Evolutionary conservation across 2,888 invertebrate genomes (phyloP).

Genomic region (Polia nebulosa): DNA sequence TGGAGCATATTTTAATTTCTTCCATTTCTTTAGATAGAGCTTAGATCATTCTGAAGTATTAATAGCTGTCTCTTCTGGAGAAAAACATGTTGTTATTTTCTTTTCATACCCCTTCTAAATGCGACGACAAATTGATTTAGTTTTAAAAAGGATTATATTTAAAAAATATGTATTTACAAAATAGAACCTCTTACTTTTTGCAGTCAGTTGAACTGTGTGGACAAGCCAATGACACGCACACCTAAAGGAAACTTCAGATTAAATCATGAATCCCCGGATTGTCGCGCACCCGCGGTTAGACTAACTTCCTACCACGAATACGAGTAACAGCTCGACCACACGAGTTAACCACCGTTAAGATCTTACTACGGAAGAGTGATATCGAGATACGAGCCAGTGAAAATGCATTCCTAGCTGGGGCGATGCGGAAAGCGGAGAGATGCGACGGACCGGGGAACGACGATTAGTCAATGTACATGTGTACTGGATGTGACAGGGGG

Average conservation of each 20-base stretch:
- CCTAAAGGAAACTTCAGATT: constrained; percentile 7
- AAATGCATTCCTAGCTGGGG: constrained; percentile 81
- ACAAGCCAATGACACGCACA: not conserved
- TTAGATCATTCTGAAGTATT: too few species aligned
- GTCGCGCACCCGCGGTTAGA: constrained; percentile 40
- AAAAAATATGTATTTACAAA: too few species aligned
- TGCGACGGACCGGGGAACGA: constrained; percentile 51
- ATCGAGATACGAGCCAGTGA: constrained; percentile 83
- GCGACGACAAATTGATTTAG: too few species aligned
- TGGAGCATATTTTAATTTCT: too few species aligned
- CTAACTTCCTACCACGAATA: constrained; percentile 59
- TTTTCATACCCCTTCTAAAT: too few species aligned
- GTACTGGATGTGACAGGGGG: constrained; percentile 44
- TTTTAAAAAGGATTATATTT: too few species aligned
- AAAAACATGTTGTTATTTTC: too few species aligned
- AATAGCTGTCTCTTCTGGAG: too few species aligned
- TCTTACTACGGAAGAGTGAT: constrained; percentile 85
- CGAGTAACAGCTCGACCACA: constrained; percentile 62
- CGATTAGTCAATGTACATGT: constrained; percentile 23
- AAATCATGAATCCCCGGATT: constrained; percentile 8
- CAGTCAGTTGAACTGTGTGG: too few species aligned
- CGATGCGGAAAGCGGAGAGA: constrained; percentile 79
- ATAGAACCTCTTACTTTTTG: too few species aligned
- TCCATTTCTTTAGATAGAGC: too few species aligned
- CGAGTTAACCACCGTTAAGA: constrained; percentile 68